Conservation (phyloP, 2,113 vertebrate species). For the Lamprotornis superbus region DNA sequence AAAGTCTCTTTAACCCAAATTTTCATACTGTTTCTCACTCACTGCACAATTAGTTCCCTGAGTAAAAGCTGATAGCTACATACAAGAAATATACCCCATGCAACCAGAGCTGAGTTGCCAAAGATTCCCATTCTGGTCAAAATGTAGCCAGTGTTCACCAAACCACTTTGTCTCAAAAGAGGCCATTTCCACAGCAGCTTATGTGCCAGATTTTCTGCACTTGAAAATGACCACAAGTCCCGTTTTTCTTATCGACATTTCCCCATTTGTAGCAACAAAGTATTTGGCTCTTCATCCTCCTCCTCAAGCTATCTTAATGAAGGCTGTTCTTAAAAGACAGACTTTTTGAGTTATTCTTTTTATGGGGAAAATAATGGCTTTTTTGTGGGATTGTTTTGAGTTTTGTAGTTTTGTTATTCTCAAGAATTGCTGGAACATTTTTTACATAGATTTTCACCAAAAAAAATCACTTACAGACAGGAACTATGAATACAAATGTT, state of each 20-base stretch:
- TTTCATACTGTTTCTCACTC: neutral
- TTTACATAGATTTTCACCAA: neutral
- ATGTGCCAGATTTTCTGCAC: neutral
- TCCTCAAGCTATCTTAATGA: neutral
- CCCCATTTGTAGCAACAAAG: neutral
- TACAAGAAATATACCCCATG: neutral
- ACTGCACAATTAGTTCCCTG: neutral
- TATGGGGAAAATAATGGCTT: neutral
- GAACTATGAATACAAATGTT: neutral
- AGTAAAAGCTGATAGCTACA: neutral
- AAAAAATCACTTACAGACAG: neutral
- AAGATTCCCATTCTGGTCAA: neutral
- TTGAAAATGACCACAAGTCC: neutral
- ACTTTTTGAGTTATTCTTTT: neutral
- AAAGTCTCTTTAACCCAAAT: neutral
- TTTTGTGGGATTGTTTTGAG: neutral
- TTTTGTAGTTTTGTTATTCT: neutral
- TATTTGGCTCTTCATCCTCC: neutral
- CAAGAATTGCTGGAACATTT: conserved; percentile 7
- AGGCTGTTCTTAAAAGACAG: neutral
- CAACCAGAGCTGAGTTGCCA: neutral
- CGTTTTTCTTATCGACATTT: neutral
- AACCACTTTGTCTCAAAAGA: neutral
- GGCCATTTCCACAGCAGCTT: neutral
- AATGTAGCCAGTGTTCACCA: neutral